Base-by-base conservation (phyloP, 1,140 invertebrate species). In the Dendroctonus valens region DNA sequence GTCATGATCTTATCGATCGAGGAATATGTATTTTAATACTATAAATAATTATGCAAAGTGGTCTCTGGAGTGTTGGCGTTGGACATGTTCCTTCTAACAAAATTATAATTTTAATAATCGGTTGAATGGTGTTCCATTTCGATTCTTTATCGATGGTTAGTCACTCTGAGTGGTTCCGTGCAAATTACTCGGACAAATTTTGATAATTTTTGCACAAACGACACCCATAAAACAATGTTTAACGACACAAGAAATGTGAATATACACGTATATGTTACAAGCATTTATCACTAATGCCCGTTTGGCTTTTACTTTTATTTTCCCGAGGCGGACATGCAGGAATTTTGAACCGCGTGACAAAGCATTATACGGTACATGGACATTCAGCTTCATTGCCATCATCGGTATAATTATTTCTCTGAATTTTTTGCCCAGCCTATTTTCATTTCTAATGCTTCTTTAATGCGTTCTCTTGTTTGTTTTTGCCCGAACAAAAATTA, bases 401-500 rank as follows among this genome's bases (percentile, higher is more conserved):
- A 38, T 54, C 52, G 37, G 15, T 39, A 54, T 38, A 11, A 57
- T 57, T 55, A 57, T 41, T 41, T 41, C 40, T 12, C 15, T 41
- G 40, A 57, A 41, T 12, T 57, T 41, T 41, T 57, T 57, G 5
- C 40, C 6, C 26, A 7, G n/a, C 39, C 15, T 9, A 52, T 14
- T 52, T 52, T 50, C 38, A 41, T 14, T 40, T 41, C 58, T 59
- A 59, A 54, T 53, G 39, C 14, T 15, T 9, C 26, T 64, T 55
- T 57, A 64, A 64, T 49, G 51, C 12, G 8, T 8, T 38, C 5
- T 49, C 41, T 64, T 57, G 44, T 57, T 57, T 46, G 61, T 64
- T 57, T 57, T 64, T 63, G 39, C 48, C 39, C 26, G 26, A 11
- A 40, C 8, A 58, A 58, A 58, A 58, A 58, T 58, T 58, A 58